Evolutionary conservation across 2,888 invertebrate genomes (phyloP).

Genomic region (Tetragonisca angustula): DNA sequence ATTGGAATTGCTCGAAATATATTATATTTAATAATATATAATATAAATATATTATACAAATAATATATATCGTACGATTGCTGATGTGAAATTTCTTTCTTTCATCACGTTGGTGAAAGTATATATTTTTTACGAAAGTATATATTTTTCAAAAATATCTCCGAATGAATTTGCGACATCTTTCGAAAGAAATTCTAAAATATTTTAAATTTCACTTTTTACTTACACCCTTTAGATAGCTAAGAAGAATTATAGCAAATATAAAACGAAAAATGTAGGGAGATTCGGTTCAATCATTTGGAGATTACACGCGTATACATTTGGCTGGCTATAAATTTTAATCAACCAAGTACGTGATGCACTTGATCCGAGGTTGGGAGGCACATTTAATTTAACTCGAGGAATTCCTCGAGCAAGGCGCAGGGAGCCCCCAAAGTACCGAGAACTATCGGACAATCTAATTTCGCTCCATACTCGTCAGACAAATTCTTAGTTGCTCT

Average conservation of each 20-base stretch:
- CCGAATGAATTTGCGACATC: not conserved
- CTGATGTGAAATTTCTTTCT: too few species aligned
- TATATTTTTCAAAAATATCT: too few species aligned
- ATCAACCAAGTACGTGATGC: not conserved
- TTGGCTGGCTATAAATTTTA: not conserved
- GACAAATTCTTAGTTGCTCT: not conserved
- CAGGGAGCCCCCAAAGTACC: not conserved
- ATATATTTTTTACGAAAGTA: not conserved
- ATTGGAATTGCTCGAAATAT: too few species aligned
- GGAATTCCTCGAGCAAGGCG: not conserved
- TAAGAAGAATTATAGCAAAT: not conserved
- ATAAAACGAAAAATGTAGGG: not conserved
- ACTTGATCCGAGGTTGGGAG: not conserved
- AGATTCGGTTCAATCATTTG: not conserved
- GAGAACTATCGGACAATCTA: not conserved
- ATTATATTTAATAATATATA: too few species aligned
- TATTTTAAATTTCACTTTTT: not conserved
- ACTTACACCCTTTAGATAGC: not conserved
- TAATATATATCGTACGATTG: too few species aligned
- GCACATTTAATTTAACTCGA: not conserved
- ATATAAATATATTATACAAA: too few species aligned
- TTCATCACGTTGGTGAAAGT: too few species aligned
- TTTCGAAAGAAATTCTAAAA: not conserved
- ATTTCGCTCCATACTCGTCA: slow-evolving; percentile 7
- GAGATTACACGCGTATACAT: not conserved